These are phyloP conservation scores for Asbolus verrucosus DNA, from an alignment of 1,140 invertebrate genomes.

Conservation along the genomic window DNA sequence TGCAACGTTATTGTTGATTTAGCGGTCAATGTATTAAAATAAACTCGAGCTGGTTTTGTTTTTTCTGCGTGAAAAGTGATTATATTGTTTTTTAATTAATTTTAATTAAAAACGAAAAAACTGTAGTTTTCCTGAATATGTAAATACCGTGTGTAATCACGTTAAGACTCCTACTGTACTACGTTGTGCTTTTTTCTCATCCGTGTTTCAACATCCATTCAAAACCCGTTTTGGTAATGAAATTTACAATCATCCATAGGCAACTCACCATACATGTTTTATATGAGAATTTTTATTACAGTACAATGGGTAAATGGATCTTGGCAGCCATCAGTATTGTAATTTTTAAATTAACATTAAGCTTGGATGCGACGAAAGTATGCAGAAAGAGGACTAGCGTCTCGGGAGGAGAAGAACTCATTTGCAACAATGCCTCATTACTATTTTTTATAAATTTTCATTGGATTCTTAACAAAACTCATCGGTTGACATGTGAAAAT, in stretches of 20 bases:
- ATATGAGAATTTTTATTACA: constrained; percentile 2
- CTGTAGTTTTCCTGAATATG: neutral
- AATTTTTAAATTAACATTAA: constrained; percentile 12
- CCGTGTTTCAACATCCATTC: constrained; percentile 1
- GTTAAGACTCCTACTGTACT: constrained; percentile 6
- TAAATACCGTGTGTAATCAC: constrained; percentile 4
- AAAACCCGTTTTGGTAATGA: constrained; percentile 22
- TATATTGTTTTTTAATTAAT: too few species aligned
- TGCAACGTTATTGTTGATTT: neutral
- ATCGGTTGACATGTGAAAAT: constrained; percentile 58
- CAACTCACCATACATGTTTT: constrained; percentile 9
- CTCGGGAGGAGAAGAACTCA: constrained; percentile 40
- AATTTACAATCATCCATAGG: constrained; percentile 3
- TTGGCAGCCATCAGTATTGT: constrained; percentile 15
- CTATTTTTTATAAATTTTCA: constrained; percentile 55
- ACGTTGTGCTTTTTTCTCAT: constrained; percentile 12
- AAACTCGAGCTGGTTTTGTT: too few species aligned
- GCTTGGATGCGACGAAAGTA: neutral
- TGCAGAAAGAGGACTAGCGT: constrained; percentile 13
- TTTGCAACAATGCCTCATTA: constrained; percentile 55
- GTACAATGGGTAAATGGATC: constrained; percentile 36
- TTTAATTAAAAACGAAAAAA: too few species aligned
- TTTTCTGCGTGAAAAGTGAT: neutral
- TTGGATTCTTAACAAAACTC: constrained; percentile 54
- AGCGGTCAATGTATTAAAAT: too few species aligned